Conservation (phyloP, 2,797 vertebrate species). For the Microctenopoma steveboyesi region DNA sequence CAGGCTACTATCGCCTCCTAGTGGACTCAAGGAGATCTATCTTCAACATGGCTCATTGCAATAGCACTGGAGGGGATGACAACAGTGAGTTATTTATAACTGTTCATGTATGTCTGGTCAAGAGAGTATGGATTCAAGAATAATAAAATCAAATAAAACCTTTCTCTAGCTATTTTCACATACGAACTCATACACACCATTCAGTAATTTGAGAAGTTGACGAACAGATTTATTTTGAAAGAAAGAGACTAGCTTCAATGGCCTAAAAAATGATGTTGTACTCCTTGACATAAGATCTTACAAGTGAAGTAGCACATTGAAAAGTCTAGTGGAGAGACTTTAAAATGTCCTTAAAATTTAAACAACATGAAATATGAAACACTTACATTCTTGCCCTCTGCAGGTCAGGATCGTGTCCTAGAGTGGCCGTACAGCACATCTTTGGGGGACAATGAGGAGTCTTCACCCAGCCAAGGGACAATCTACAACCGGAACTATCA, state of each 20-base stretch:
- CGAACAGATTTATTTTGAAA: slow-evolving; percentile 8
- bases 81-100: slow-evolving; percentile 45
- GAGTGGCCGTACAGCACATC: slow-evolving; percentile 96
- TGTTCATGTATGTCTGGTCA: background rate
- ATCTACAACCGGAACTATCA: slow-evolving; percentile 84
- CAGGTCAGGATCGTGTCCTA: slow-evolving; percentile 90
- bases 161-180: too few species aligned
- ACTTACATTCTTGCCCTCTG: slow-evolving; percentile 29
- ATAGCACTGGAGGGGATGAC: slow-evolving; percentile 81
- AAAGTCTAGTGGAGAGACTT: slow-evolving; percentile 1
- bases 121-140: background rate
- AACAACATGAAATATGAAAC: slow-evolving; percentile 38
- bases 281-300: slow-evolving; percentile 7
- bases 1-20: slow-evolving; percentile 96
- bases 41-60: slow-evolving; percentile 94
- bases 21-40: slow-evolving; percentile 97
- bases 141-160: too few species aligned
- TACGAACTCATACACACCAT: background rate
- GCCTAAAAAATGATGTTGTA: slow-evolving; percentile 22
- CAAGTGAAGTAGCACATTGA: slow-evolving; percentile 23
- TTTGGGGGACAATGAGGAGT: slow-evolving; percentile 86
- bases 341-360: slow-evolving; percentile 20
- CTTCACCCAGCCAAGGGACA: slow-evolving; percentile 64
- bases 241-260: slow-evolving; percentile 16
- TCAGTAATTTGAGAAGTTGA: background rate